Base-by-base conservation (phyloP, 23 tunicate genomes). In the Ciona savignyi region DNA sequence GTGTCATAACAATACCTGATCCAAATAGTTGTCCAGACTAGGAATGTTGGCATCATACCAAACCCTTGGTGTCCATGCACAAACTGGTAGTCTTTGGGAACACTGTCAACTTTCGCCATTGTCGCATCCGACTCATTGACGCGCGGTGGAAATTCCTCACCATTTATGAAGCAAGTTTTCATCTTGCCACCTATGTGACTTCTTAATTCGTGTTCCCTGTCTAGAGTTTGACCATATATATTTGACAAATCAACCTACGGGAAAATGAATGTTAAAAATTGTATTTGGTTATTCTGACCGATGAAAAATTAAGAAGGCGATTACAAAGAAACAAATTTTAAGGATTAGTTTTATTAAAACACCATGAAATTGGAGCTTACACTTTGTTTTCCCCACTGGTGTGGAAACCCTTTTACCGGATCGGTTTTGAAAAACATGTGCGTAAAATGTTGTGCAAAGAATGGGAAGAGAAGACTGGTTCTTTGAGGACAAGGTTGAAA, bases 391-490 rank as follows among this genome's bases (percentile, higher is more conserved):
- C 83, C 90, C 90, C 68, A 66, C 61, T 85, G 82, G 35, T 23
- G 51, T 4, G 90, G 90, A 25, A 70, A 27, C 22, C 75, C 79
- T 66, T 85, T 85, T 22, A n/a, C 29, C 61, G 23, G 22, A 33
- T 85, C 79, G 1, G 83, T 72, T 66, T 85, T 78, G 30, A 85
- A 85, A 56, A 77, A 85, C 77, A 78, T 79, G 62, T 85, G 90
- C 23, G 77, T 78, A 25, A 85, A 78, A 35, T 85, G 90, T 51
- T 85, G 90, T 11, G 83, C 83, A 65, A 85, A 85, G 0, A 70
- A 65, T 9, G 90, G 90, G 27, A 85, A 78, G 23, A 85, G 33
- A n/a, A 85, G 31, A 25, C 70, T 78, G 23, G 90, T 77, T 51
- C 83, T 63, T 66, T 64, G 49, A 25, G 83, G 79, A 65, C 79